phyloP scores from a whole-genome alignment of 2,113 vertebrate genomes.

The Stictonetta naevosa region DNA sequence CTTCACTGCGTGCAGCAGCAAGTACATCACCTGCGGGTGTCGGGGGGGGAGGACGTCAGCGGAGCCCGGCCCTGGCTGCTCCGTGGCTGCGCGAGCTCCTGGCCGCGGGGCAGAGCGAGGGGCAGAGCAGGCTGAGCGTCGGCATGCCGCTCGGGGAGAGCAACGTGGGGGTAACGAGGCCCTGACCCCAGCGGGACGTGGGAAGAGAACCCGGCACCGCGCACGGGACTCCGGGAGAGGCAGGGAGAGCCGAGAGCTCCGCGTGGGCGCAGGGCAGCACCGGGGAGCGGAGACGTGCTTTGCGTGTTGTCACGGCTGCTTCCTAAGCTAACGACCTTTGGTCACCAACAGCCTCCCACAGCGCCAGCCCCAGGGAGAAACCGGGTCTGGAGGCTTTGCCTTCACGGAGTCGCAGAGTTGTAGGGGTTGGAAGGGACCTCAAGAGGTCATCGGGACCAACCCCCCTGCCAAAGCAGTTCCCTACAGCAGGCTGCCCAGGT shows the following conservation, averaged over 20 bases:
- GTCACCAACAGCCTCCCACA: neutral
- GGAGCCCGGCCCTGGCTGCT: rapidly evolving
- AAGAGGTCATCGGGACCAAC: too few species aligned
- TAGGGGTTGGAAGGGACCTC: too few species aligned
- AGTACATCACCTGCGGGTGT: constrained; percentile 86
- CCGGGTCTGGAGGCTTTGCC: neutral
- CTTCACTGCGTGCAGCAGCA: constrained; percentile 92
- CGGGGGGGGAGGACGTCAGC: neutral
- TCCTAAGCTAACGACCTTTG: neutral
- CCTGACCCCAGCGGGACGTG: neutral
- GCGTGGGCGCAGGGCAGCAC: neutral
- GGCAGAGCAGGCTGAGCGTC: neutral
- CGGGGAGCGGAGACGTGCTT: rapidly evolving
- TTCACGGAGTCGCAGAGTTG: too few species aligned
- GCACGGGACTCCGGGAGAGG: neutral
- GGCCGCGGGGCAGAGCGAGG: neutral
- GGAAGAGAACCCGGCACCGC: neutral
- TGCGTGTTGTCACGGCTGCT: neutral
- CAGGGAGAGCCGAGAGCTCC: neutral
- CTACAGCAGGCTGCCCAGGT: too few species aligned
- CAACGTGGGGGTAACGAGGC: neutral
- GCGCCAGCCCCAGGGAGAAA: neutral
- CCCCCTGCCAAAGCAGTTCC: too few species aligned
- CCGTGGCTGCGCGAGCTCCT: neutral
- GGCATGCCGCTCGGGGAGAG: neutral